Percentiles rank a stretch among this genome's conserved stretches.
phyloP scores from a whole-genome alignment of 2,888 invertebrate genomes.

The Eumerus sabulonum region DNA sequence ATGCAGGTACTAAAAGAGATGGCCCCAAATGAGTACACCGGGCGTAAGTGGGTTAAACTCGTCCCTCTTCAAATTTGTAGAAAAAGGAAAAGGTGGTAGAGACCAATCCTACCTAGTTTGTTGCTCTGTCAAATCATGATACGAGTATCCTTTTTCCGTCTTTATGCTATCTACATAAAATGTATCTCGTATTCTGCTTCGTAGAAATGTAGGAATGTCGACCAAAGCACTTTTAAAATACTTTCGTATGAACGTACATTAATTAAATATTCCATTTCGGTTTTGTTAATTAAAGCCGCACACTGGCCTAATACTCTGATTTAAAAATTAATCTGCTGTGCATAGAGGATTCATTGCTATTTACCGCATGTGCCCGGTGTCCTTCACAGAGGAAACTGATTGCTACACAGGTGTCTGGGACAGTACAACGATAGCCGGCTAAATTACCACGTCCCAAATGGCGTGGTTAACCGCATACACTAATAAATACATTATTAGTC shows the following conservation, averaged over 20 bases:
- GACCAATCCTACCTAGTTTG: too few relatives aligned
- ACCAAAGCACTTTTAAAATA: too few relatives aligned
- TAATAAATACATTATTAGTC: conserved; percentile 67
- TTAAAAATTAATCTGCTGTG: conserved; percentile 66
- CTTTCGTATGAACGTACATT: conserved; percentile 37
- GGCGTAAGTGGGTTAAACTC: too few relatives aligned
- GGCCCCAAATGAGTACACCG: too few relatives aligned
- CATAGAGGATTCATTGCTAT: conserved; percentile 64
- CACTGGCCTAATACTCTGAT: conserved; percentile 56
- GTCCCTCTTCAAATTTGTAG: too few relatives aligned
- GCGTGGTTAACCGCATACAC: conserved; percentile 63
- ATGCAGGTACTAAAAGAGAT: too few relatives aligned
- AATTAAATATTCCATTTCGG: conserved; percentile 69
- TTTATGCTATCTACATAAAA: too few relatives aligned
- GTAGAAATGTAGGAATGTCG: too few relatives aligned
- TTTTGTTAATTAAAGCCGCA: conserved; percentile 65
- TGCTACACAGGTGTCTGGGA: conserved; percentile 19
- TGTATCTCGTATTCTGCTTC: too few relatives aligned
- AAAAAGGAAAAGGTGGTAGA: too few relatives aligned
- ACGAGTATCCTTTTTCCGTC: too few relatives aligned
- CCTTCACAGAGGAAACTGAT: conserved; percentile 9
- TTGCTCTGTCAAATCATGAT: too few relatives aligned
- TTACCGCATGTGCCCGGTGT: conserved; percentile 25
- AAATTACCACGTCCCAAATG: conserved; percentile 66
- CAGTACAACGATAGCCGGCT: conserved; percentile 52